Evolutionary conservation across 2,797 vertebrate species (phyloP).

Genomic region (Acanthiza pusilla): DNA sequence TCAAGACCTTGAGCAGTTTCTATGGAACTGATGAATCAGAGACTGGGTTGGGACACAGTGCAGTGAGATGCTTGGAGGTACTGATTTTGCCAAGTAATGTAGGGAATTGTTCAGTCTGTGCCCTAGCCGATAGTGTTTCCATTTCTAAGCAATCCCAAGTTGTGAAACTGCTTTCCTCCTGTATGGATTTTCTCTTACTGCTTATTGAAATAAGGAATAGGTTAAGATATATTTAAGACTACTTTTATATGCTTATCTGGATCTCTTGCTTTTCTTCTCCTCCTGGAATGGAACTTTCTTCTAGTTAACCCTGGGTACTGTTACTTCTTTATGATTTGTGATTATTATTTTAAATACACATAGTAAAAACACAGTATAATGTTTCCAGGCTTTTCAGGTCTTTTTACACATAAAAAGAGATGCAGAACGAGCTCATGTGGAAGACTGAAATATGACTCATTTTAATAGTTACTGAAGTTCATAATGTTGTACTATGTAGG

Average conservation of each 20-base stretch:
- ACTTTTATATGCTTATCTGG: background rate
- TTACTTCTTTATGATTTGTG: background rate
- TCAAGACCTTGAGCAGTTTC: background rate
- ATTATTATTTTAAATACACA: background rate
- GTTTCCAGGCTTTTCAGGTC: background rate
- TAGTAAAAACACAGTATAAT: background rate
- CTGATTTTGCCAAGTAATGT: background rate
- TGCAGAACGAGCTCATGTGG: background rate
- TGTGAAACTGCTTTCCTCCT: background rate
- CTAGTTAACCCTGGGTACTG: background rate
- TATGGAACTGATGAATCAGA: background rate
- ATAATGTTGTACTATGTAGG: background rate
- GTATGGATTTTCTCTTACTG: background rate
- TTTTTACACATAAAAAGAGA: background rate
- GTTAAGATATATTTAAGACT: background rate
- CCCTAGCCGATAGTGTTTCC: background rate
- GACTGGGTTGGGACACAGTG: background rate
- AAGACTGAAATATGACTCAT: background rate
- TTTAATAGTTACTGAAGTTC: background rate
- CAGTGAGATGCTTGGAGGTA: background rate
- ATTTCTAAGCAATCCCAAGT: background rate
- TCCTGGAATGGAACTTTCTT: background rate
- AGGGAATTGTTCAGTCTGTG: background rate
- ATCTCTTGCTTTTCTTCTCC: background rate
- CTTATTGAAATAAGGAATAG: background rate